Conservation (phyloP, 1,140 invertebrate genomes). For the Geopemphigus sp. region DNA sequence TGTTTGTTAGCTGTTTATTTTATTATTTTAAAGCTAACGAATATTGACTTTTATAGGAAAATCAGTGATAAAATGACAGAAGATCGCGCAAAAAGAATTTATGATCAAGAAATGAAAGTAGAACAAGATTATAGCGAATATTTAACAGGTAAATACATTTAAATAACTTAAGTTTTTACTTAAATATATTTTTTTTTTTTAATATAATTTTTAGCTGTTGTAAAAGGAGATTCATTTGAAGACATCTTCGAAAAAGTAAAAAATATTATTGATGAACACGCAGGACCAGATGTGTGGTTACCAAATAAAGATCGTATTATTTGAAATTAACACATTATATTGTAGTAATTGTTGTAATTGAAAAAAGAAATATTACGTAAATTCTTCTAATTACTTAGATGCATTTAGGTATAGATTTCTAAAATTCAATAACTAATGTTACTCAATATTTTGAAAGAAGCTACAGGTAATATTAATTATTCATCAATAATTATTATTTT, state of each 20-base stretch:
- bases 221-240: constrained; percentile 95
- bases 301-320: constrained; percentile 58
- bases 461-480: not conserved
- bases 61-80: constrained; percentile 99
- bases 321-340: not conserved
- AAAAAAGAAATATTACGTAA: constrained; percentile 1
- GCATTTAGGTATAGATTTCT: not conserved
- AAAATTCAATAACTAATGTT: not conserved
- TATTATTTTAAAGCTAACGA: not conserved
- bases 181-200: not conserved
- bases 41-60: constrained; percentile 59
- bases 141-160: constrained; percentile 66
- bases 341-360: not conserved
- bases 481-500: not conserved
- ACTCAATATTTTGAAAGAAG: not conserved
- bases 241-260: constrained; percentile 95
- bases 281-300: constrained; percentile 95
- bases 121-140: constrained; percentile 99
- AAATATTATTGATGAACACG: constrained; percentile 91
- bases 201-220: constrained; percentile 68
- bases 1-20: not conserved
- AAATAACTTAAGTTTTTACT: not conserved
- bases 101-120: constrained; percentile 91
- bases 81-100: constrained; percentile 96
- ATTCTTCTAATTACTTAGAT: constrained; percentile 3